These are phyloP conservation scores for Balanococcus diminutus DNA, from an alignment of 2,888 invertebrate species.

Conservation along the genomic window DNA sequence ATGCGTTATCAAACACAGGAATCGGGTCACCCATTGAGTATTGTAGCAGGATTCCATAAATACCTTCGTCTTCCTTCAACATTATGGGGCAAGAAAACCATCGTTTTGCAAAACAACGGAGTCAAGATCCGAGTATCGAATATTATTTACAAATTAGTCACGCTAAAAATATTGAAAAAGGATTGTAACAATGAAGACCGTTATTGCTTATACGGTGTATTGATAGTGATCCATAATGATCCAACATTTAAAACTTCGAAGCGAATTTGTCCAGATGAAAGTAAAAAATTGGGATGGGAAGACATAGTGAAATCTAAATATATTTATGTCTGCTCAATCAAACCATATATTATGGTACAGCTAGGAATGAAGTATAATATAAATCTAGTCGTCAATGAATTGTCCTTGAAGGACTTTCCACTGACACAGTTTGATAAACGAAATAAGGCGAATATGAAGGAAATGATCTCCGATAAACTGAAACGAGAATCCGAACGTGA, in stretches of 20 bases:
- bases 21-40: background rate
- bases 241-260: background rate
- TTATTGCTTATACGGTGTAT: background rate
- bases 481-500: background rate
- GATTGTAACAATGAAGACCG: background rate
- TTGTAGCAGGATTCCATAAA: background rate
- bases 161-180: background rate
- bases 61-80: background rate
- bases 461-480: background rate
- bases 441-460: background rate
- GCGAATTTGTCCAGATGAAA: background rate
- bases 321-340: background rate
- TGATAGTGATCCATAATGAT: background rate
- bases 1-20: background rate
- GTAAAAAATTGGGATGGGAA: background rate
- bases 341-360: background rate
- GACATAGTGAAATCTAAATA: background rate
- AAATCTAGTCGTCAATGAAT: background rate
- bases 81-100: background rate
- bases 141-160: background rate
- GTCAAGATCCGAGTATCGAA: background rate
- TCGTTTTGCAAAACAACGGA: background rate
- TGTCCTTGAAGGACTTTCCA: background rate
- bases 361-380: background rate
- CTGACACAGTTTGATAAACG: background rate